phyloP scores from a whole-genome alignment of 2,113 vertebrate genomes.

The Dissostichus mawsoni region DNA sequence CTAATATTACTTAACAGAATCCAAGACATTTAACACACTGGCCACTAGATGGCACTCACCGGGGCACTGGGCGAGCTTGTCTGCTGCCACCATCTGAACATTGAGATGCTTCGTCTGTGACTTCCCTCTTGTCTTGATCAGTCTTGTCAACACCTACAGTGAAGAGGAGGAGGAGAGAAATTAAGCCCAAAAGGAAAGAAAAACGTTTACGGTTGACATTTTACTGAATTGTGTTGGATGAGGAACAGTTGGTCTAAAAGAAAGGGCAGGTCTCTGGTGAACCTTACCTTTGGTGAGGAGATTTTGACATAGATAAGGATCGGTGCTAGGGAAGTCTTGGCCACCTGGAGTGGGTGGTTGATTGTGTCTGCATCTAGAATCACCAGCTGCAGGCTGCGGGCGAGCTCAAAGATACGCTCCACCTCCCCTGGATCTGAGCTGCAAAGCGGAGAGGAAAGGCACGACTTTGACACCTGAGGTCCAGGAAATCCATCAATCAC shows the following conservation, averaged over 20 bases:
- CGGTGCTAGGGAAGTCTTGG: slow-evolving; percentile 96
- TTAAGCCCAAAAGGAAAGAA: slow-evolving; percentile 12
- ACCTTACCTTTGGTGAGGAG: slow-evolving; percentile 93
- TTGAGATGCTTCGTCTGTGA: slow-evolving; percentile 99
- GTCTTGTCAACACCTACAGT: slow-evolving; percentile 93
- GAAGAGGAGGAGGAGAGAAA: slow-evolving; percentile 4
- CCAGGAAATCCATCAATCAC: background rate
- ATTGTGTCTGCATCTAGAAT: slow-evolving; percentile 96
- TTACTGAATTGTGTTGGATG: background rate
- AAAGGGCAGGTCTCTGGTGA: background rate
- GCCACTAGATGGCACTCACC: slow-evolving; percentile 84
- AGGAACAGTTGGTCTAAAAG: background rate
- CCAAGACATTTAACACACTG: background rate
- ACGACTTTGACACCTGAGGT: background rate
- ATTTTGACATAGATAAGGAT: slow-evolving; percentile 98
- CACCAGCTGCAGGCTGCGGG: slow-evolving; percentile 94
- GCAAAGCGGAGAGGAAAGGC: slow-evolving; percentile 48
- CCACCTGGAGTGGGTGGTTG: slow-evolving; percentile 96
- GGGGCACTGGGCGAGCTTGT: slow-evolving; percentile 98
- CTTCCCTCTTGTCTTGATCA: slow-evolving; percentile 99
- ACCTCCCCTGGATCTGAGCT: slow-evolving; percentile 99
- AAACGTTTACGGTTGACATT: background rate
- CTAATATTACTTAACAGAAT: background rate
- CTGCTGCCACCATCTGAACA: slow-evolving; percentile 97
- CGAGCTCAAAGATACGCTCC: slow-evolving; percentile 98